Evolutionary conservation across 2,113 vertebrate species (phyloP).

Genomic region (Atrichornis clamosus): DNA sequence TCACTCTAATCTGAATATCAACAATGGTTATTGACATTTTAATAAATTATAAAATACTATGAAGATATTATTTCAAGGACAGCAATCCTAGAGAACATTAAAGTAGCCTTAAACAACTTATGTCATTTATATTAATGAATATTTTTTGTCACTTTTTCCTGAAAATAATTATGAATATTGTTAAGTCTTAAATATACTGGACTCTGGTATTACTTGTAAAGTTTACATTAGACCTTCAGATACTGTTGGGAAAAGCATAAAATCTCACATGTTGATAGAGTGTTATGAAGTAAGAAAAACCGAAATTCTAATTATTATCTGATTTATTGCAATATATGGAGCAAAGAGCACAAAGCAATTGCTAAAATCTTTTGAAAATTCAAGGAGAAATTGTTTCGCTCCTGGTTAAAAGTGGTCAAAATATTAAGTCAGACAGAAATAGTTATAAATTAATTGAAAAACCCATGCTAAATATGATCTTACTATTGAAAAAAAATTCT

Average conservation of each 20-base stretch:
- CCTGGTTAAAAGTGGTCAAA: neutral
- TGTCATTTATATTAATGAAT: neutral
- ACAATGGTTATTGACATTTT: neutral
- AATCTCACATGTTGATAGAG: neutral
- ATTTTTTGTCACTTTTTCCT: neutral
- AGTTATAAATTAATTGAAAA: neutral
- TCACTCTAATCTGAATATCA: neutral
- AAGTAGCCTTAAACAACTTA: neutral
- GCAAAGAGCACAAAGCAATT: neutral
- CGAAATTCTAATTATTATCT: neutral
- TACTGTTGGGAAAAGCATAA: neutral
- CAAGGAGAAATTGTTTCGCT: neutral
- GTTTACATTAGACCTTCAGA: neutral
- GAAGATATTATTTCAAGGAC: neutral
- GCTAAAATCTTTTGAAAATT: neutral
- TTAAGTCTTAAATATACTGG: neutral
- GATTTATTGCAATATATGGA: fast-evolving
- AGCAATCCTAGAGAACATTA: neutral
- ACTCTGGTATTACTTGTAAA: neutral
- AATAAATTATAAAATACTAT: neutral
- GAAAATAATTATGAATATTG: neutral
- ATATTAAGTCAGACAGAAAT: neutral
- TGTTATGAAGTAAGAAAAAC: neutral
- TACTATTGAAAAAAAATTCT: neutral
- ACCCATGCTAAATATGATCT: neutral